phyloP scores from a whole-genome alignment of 92 coral and sea anemone species.

The Palythoa heliodiscus region DNA sequence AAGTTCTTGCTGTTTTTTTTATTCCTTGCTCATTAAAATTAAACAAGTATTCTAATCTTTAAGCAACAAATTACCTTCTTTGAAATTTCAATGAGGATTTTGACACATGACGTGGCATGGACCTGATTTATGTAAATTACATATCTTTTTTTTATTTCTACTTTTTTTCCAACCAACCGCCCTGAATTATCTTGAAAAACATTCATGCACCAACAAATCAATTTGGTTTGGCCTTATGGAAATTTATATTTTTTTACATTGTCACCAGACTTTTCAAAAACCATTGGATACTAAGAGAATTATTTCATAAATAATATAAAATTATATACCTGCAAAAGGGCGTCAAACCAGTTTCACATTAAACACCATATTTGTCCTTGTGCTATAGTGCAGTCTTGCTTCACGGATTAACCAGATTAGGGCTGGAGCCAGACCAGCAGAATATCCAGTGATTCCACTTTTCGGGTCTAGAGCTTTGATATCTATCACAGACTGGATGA shows the following conservation, averaged over 20 bases:
- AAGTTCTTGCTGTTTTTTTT: too few relatives aligned
- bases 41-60: too few relatives aligned
- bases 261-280: background rate
- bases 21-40: too few relatives aligned
- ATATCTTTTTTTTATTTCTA: background rate
- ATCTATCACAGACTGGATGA: background rate
- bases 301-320: background rate
- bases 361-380: background rate
- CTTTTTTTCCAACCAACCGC: background rate
- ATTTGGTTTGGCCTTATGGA: background rate
- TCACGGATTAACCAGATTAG: conserved; percentile 6
- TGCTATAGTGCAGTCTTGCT: background rate
- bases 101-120: background rate
- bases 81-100: too few relatives aligned
- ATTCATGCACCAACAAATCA: too few relatives aligned
- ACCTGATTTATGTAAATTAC: too few relatives aligned
- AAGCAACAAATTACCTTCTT: too few relatives aligned
- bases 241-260: background rate
- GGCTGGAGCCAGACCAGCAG: background rate
- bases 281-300: background rate
- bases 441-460: background rate
- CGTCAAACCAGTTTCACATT: background rate
- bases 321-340: conserved; percentile 9
- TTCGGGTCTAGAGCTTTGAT: background rate
- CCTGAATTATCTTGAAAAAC: too few relatives aligned